Evolutionary conservation across 2,888 invertebrate species (phyloP).

Genomic region (Amphipoea lucens): DNA sequence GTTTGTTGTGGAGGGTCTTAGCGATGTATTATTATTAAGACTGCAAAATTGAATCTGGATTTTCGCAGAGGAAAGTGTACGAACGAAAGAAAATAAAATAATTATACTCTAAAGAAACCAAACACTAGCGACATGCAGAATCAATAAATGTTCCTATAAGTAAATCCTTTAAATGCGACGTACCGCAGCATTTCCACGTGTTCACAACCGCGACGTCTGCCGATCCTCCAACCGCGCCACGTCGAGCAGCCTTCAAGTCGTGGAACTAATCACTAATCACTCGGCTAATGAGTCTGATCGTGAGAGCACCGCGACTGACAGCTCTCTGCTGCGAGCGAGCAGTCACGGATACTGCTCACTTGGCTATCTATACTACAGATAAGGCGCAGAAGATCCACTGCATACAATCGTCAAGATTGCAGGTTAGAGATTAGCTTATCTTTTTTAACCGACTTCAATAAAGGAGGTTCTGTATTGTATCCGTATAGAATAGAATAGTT

Average conservation of each 20-base stretch:
- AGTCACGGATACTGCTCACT: conserved; percentile 19
- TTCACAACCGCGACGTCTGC: background rate
- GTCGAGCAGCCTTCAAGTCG: conserved; percentile 1
- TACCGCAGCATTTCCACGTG: background rate
- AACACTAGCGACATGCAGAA: background rate
- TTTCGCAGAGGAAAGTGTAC: background rate
- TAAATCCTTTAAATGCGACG: background rate
- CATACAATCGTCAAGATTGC: background rate
- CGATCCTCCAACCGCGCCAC: background rate
- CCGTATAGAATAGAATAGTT: too few species aligned
- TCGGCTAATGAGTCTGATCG: conserved; percentile 19
- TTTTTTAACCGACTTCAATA: too few species aligned
- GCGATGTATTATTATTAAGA: background rate
- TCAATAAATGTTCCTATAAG: background rate
- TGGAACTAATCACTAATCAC: conserved; percentile 27
- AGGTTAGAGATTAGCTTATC: background rate
- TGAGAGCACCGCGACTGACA: background rate
- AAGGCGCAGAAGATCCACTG: background rate
- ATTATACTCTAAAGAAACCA: background rate
- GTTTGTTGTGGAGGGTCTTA: background rate
- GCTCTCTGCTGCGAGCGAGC: background rate
- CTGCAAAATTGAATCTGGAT: background rate
- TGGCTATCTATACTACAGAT: too few species aligned
- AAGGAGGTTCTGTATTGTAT: too few species aligned
- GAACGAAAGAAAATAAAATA: background rate